These are phyloP conservation scores for Psettodes erumei DNA, from an alignment of 2,113 vertebrate genomes.

Conservation along the genomic window DNA sequence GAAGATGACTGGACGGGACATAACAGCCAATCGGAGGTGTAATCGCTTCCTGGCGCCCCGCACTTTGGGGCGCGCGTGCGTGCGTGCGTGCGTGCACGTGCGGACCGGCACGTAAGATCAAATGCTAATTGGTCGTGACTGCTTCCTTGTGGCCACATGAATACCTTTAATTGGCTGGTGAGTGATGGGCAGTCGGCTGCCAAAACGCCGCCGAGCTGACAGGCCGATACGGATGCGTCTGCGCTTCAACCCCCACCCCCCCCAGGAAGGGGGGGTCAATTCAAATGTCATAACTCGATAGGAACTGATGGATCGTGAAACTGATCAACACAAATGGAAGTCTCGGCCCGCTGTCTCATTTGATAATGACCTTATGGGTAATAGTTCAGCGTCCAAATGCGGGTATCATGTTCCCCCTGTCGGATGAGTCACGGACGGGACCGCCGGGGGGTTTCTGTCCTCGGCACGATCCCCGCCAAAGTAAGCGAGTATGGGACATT, in stretches of 20 bases:
- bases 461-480: too few relatives aligned
- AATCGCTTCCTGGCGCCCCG: conserved; percentile 75
- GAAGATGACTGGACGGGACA: conserved; percentile 52
- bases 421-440: conserved; percentile 44
- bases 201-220: conserved; percentile 53
- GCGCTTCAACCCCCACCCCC: conserved; percentile 40
- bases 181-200: conserved; percentile 53
- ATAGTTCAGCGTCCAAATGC: conserved; percentile 48
- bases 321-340: conserved; percentile 69
- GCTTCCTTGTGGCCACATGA: conserved; percentile 71
- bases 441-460: not conserved
- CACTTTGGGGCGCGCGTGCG: not conserved
- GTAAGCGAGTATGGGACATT: too few relatives aligned
- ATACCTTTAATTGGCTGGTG: conserved; percentile 66
- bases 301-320: conserved; percentile 58
- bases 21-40: conserved; percentile 49
- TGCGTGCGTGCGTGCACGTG: not conserved
- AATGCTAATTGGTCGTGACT: conserved; percentile 64
- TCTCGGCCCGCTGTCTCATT: conserved; percentile 37
- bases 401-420: conserved; percentile 53
- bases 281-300: conserved; percentile 66
- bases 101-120: conserved; percentile 36
- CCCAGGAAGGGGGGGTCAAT: conserved; percentile 65
- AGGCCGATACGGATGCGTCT: conserved; percentile 49
- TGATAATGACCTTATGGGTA: conserved; percentile 55